phyloP scores from a whole-genome alignment of 2,113 vertebrate genomes.

The Paedocypris sp. region DNA sequence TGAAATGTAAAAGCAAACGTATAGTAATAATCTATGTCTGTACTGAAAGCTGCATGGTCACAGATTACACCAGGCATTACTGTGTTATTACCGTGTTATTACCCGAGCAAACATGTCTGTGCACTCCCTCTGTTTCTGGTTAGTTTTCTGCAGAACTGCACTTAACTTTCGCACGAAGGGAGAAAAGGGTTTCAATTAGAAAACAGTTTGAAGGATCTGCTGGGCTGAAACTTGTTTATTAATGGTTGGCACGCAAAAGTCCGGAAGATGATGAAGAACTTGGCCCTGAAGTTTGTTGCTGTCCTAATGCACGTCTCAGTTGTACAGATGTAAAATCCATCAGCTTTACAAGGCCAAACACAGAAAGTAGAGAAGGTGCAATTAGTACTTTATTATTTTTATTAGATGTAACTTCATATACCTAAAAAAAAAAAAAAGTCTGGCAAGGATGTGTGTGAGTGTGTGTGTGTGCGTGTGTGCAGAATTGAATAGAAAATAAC shows the following conservation, averaged over 20 bases:
- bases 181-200: constrained; percentile 29
- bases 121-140: neutral
- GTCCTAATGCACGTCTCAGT: constrained; percentile 25
- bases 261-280: constrained; percentile 4
- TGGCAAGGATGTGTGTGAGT: constrained; percentile 4
- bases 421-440: constrained; percentile 26
- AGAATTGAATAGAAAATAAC: constrained; percentile 31
- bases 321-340: constrained; percentile 20
- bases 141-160: neutral
- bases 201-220: constrained; percentile 19
- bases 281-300: constrained; percentile 8
- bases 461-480: too few species aligned
- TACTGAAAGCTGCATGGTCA: too few species aligned
- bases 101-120: neutral
- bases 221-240: constrained; percentile 13
- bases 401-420: constrained; percentile 26
- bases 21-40: too few species aligned
- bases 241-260: neutral
- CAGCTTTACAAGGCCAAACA: constrained; percentile 5
- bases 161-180: neutral
- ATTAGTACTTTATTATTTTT: constrained; percentile 24
- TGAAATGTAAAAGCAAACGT: too few species aligned
- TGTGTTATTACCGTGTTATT: neutral
- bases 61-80: neutral
- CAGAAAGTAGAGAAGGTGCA: constrained; percentile 25